phyloP scores from a whole-genome alignment of 2,797 vertebrate genomes.

The Hydrophis major region DNA sequence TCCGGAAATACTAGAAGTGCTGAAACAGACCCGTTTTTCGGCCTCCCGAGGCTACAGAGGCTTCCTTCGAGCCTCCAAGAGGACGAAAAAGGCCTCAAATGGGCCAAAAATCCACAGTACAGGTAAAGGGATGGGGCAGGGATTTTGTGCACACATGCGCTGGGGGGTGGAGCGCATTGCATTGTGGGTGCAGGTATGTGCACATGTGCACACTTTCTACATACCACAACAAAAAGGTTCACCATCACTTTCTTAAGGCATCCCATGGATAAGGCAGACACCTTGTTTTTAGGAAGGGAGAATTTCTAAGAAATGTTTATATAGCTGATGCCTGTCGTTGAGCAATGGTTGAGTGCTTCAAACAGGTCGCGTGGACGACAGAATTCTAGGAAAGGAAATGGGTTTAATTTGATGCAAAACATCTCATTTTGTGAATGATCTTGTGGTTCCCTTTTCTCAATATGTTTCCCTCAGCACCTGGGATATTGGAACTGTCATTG shows the following conservation, averaged over 20 bases:
- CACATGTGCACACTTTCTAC: no score
- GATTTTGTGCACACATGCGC: no score
- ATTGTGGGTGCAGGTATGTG: no score
- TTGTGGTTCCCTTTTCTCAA: background rate
- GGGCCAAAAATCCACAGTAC: no score
- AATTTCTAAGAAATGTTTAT: background rate
- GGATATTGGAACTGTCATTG: background rate
- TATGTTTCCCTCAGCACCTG: background rate
- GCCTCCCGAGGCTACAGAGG: no score
- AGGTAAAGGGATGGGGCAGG: no score
- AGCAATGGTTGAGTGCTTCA: background rate
- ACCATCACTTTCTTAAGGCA: background rate
- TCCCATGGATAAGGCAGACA: background rate
- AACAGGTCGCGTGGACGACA: background rate
- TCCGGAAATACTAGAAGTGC: no score
- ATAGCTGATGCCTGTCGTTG: background rate
- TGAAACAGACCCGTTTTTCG: no score
- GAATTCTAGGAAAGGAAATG: constrained; percentile 19
- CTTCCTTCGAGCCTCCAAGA: no score
- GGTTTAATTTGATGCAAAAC: background rate
- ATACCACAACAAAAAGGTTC: no score
- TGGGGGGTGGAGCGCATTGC: no score
- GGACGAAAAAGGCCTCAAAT: no score
- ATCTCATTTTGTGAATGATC: background rate
- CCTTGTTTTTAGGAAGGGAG: background rate